Evolutionary conservation across 2,797 vertebrate species (phyloP), one percentile per base, ranked within the genome.

Genomic region (Forpus xanthops): DNA sequence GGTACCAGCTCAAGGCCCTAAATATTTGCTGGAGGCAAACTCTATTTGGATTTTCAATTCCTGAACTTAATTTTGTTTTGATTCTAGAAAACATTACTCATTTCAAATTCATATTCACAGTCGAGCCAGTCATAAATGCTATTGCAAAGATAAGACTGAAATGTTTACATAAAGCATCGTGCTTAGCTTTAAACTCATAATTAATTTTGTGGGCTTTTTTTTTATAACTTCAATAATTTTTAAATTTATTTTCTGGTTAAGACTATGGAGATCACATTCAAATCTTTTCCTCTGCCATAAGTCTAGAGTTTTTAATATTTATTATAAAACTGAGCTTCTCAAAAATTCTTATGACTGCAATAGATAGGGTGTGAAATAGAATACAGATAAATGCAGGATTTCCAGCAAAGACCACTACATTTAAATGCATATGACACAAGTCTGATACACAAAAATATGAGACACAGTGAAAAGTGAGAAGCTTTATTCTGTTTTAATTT

Each of bases 21-120:
- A 74, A 74, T 90, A 68, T 83, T 92, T 95, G 50, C 62, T 96
- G 49, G 37, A 90, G 53, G 31, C 15, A 87, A 64, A 80, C 83
- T 83, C 61, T 81, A 35, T 85, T 91, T 92, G 35, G 56, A 65
- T 71, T n/a, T 80, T 37, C 39, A 77, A 74, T 87, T 89, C 14
- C 23, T 83, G 35, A 87, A 80, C 11, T 64, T 82, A 90, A 89
- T 94, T 95, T 90, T 67, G 10, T 68, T 85, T 49, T 53, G 64
- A 50, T 85, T 90, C 73, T 89, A 83, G 80, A 67, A 74, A 78
- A 56, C 45, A 85, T 39, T 74, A 45, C 17, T 92, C 61, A 50
- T 92, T 68, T 91, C 37, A 56, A 93, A 87, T 93, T 67, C 71
- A 87, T 87, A 49, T 67, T 19, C 6, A 3, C 13, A 30, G 11